Evolutionary conservation across 2,797 vertebrate genomes (phyloP).

Genomic region (Acestrorhynchus altus): DNA sequence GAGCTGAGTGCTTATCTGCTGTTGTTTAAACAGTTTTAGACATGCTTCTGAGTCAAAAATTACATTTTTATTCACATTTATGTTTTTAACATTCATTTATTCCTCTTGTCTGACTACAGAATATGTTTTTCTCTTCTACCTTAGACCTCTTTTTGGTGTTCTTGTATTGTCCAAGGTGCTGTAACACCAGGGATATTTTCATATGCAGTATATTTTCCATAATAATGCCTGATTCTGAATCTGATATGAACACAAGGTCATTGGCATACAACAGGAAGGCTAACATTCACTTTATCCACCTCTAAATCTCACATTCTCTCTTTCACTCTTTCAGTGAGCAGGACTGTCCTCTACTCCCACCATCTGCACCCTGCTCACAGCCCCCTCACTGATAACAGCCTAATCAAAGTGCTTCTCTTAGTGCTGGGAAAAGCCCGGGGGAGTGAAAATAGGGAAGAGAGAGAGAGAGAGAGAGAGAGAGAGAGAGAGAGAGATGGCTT

Average conservation of each 20-base stretch:
- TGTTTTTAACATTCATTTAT: neutral
- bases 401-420: conserved; percentile 50
- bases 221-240: neutral
- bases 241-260: conserved; percentile 6
- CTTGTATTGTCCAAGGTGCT: too few species aligned
- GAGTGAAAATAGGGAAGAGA: conserved; percentile 34
- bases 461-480: conserved; percentile 64
- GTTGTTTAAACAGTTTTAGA: conserved; percentile 13
- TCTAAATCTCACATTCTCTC: conserved; percentile 33
- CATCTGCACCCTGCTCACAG: conserved; percentile 45
- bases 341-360: conserved; percentile 31
- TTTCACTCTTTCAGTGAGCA: conserved; percentile 12
- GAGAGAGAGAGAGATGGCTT: conserved; percentile 64
- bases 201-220: too few species aligned
- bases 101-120: neutral
- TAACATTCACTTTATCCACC: conserved; percentile 12
- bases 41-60: neutral
- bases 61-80: neutral
- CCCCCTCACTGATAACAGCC: conserved; percentile 52
- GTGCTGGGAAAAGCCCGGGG: conserved; percentile 51
- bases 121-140: too few species aligned
- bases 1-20: neutral
- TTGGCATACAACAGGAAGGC: conserved; percentile 27
- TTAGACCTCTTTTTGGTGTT: too few species aligned
- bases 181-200: too few species aligned